Conservation (phyloP, 2,888 invertebrate genomes). For the Unio delphinus region DNA sequence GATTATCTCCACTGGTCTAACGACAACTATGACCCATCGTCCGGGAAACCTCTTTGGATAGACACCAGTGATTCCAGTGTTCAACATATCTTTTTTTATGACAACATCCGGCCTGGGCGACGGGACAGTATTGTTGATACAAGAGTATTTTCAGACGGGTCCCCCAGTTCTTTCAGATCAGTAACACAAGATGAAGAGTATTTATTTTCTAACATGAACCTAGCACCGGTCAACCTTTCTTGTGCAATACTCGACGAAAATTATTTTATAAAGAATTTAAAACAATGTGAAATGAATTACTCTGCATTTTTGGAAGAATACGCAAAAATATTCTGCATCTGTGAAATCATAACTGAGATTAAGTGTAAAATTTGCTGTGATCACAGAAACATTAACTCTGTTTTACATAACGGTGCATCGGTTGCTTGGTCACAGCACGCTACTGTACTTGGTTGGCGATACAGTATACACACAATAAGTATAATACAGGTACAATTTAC, state of each 20-base stretch:
- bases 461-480: no score
- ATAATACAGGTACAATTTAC: no score
- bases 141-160: conserved; percentile 6
- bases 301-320: neutral
- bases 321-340: no score
- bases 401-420: no score
- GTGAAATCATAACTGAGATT: no score
- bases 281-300: conserved; percentile 24
- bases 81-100: conserved; percentile 36
- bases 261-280: conserved; percentile 29
- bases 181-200: conserved; percentile 22
- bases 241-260: conserved; percentile 32
- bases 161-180: conserved; percentile 13
- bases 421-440: no score
- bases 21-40: conserved; percentile 21
- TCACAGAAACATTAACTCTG: no score
- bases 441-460: no score
- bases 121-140: conserved; percentile 31
- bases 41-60: conserved; percentile 35
- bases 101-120: conserved; percentile 33
- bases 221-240: conserved; percentile 28
- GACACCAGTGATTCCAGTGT: conserved; percentile 15
- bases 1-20: conserved; percentile 22
- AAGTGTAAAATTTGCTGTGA: no score
- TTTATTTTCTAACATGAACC: conserved; percentile 23